phyloP scores from a whole-genome alignment of 2,113 vertebrate genomes.

The Sorex fumeus region DNA sequence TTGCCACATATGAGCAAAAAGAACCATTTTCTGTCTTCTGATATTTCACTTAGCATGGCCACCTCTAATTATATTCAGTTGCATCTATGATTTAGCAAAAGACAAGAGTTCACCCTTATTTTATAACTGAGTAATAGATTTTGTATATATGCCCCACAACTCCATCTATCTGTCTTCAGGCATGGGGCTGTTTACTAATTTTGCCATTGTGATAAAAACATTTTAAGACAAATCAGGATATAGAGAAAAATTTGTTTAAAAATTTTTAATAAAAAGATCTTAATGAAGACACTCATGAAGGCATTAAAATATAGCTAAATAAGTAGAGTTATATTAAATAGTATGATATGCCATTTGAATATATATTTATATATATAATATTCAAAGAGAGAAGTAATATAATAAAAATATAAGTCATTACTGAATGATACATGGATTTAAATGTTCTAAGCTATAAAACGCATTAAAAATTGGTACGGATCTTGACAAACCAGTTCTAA shows the following conservation, averaged over 20 bases:
- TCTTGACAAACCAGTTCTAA: constrained; percentile 42
- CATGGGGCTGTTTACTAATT: no score
- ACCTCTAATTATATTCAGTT: no score
- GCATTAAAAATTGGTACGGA: constrained; percentile 21
- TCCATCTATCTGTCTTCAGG: no score
- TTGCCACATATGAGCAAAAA: no score
- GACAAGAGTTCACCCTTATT: no score
- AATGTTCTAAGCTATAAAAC: constrained; percentile 35
- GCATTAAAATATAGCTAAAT: constrained; percentile 27
- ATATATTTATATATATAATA: neutral
- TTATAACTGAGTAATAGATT: no score
- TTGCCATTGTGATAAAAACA: neutral
- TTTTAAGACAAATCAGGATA: constrained; percentile 11
- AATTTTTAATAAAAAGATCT: constrained; percentile 48
- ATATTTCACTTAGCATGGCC: no score
- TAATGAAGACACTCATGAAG: constrained; percentile 22
- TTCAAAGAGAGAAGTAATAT: constrained; percentile 38
- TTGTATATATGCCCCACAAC: no score
- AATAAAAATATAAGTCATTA: neutral
- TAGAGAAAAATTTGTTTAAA: neutral
- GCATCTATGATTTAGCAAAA: no score
- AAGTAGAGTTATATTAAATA: constrained; percentile 30
- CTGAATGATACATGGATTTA: constrained; percentile 30
- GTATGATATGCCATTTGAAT: neutral
- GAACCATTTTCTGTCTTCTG: no score